Evolutionary conservation across 1,140 invertebrate genomes (phyloP), one percentile per base, ranked within the genome.

Genomic region (Amyelois transitella): DNA sequence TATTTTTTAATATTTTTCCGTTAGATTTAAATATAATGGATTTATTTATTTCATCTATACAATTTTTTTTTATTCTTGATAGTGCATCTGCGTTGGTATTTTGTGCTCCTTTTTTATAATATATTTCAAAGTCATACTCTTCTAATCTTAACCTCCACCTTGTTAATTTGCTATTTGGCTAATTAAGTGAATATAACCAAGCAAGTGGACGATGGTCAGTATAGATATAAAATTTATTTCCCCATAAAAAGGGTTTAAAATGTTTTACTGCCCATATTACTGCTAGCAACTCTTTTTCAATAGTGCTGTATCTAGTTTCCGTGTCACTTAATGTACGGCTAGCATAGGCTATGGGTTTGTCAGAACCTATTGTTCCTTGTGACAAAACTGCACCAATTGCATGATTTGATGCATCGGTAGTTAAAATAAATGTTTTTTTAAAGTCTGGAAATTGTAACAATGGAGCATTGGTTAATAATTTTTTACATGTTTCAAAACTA

Each of bases 151-250:
- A 47, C 55, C 56, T 0, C 61, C n/a, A n/a, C 61, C 10, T 19
- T 43, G 45, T 62, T 62, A 32, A 58, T 10, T 61, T 44, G 25
- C 21, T 58, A 20, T 62, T 48, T 32, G 49, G 58, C 25, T 32
- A 6, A 10, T 32, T 6, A 10, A 32, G 25, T 6, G 6, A 1
- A 6, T 10, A 10, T 32, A 6, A 5, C 60, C 60, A 62, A 14
- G 65, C 75, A 21, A 59, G 45, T 1, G 53, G 59, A 32, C 24
- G 44, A 50, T 61, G 59, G 38, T 66, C 59, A 1, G 47, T 65
- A 4, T 52, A 55, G 10, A 65, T 50, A 6, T 12, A 18, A 14
- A 65, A 65, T 22, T 18, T 21, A 43, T 49, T 44, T 47, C 55
- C 44, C 20, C 38, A 45, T 38, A 38, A 18, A 19, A 19, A 45